Conservation (phyloP, 2,888 invertebrate species). For the Sylvicola cinctus region DNA sequence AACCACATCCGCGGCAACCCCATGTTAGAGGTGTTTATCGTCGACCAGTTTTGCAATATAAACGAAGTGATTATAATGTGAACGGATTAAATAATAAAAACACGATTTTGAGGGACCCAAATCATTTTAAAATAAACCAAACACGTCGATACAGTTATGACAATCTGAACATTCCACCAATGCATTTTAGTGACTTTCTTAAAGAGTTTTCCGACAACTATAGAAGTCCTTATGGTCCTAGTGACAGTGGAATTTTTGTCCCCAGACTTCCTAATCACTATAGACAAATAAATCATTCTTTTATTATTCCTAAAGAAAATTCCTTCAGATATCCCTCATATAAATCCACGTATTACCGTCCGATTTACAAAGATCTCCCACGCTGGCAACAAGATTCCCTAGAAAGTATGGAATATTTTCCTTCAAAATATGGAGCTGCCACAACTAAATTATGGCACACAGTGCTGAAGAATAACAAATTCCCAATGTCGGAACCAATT, state of each 20-base stretch:
- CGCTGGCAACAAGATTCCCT: background rate
- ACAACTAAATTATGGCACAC: constrained; percentile 10
- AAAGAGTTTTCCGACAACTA: background rate
- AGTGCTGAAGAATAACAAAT: constrained; percentile 16
- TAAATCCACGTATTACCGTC: no score
- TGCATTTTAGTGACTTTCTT: background rate
- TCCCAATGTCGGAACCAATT: constrained; percentile 22
- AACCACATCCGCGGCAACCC: no score
- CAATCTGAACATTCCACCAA: no score
- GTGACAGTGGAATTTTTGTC: background rate
- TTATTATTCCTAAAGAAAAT: no score
- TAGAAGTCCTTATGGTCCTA: background rate
- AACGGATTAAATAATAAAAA: no score
- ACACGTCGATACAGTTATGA: no score
- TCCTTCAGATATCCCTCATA: no score
- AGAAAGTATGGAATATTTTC: background rate
- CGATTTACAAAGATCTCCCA: background rate
- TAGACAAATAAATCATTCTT: background rate
- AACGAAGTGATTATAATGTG: no score
- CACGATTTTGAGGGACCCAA: no score
- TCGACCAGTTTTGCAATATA: no score
- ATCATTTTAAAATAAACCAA: no score
- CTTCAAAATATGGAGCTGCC: background rate
- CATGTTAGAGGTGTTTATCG: no score
- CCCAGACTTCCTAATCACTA: background rate